Evolutionary conservation across 2,797 vertebrate species (phyloP).

Genomic region (Smutsia gigantea): DNA sequence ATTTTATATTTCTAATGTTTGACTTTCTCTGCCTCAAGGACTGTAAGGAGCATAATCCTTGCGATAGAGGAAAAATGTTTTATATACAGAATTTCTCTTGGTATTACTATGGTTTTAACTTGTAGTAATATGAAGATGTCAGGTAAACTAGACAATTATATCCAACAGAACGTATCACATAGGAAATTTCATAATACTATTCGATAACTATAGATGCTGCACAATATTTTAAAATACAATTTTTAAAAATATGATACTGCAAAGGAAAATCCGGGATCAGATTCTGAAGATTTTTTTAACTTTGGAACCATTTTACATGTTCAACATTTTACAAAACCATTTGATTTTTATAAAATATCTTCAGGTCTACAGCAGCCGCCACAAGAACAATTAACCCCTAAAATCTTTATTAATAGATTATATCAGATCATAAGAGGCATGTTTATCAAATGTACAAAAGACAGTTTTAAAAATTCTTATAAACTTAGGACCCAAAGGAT

Average conservation of each 20-base stretch:
- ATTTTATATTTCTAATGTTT: background rate
- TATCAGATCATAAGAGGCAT: background rate
- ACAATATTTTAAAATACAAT: slow-evolving; percentile 2
- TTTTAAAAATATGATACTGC: background rate
- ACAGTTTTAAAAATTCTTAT: background rate
- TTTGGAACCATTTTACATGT: background rate
- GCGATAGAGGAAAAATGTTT: background rate
- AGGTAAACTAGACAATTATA: background rate
- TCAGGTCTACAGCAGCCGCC: background rate
- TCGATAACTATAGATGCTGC: background rate
- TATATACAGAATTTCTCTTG: background rate
- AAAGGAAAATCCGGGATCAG: background rate
- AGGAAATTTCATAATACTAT: background rate
- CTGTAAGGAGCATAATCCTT: background rate
- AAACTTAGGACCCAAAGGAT: background rate
- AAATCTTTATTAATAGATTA: background rate
- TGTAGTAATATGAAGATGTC: background rate
- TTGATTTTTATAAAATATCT: background rate
- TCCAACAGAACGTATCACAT: background rate
- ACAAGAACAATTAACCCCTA: background rate
- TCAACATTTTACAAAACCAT: background rate
- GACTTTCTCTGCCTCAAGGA: background rate
- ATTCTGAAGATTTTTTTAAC: background rate
- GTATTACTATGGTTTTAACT: background rate
- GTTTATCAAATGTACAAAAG: background rate